phyloP scores from a whole-genome alignment of 2,888 invertebrate genomes.

The Sicus ferrugineus region DNA sequence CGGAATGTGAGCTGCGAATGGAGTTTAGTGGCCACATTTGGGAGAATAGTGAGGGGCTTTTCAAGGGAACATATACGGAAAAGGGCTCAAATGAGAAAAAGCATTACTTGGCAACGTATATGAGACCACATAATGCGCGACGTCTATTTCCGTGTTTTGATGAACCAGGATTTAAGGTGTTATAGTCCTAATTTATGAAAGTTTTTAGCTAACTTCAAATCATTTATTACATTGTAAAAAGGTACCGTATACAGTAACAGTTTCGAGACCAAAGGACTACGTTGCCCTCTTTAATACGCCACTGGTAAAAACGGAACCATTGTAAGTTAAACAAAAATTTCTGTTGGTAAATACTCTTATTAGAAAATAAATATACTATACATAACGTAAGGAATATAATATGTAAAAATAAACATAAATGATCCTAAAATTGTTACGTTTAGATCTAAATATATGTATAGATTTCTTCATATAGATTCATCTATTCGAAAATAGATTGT shows the following conservation, averaged over 20 bases:
- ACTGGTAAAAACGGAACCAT: conserved; percentile 67
- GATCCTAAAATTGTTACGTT: neutral
- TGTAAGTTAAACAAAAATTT: conserved; percentile 65
- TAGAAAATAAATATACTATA: neutral
- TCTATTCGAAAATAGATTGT: too few species aligned
- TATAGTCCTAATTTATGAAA: neutral
- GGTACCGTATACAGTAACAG: conserved; percentile 74
- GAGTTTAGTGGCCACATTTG: conserved; percentile 73
- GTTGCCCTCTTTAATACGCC: conserved; percentile 73
- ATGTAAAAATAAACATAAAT: neutral
- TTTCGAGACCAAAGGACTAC: conserved; percentile 69
- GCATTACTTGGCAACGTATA: conserved; percentile 73
- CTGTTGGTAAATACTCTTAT: neutral
- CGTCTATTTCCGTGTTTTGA: conserved; percentile 83
- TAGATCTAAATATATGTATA: too few species aligned
- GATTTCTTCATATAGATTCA: too few species aligned
- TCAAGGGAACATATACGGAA: conserved; percentile 71
- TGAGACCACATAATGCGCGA: conserved; percentile 78
- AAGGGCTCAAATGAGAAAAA: conserved; percentile 60
- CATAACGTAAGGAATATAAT: neutral
- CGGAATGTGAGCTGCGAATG: conserved; percentile 71
- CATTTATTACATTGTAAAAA: conserved; percentile 65
- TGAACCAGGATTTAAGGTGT: conserved; percentile 77
- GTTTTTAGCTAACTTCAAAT: neutral
- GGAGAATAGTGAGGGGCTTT: conserved; percentile 73